These are phyloP conservation scores for Drosophila histrio DNA, from an alignment of 2,888 invertebrate species.

Conservation along the genomic window DNA sequence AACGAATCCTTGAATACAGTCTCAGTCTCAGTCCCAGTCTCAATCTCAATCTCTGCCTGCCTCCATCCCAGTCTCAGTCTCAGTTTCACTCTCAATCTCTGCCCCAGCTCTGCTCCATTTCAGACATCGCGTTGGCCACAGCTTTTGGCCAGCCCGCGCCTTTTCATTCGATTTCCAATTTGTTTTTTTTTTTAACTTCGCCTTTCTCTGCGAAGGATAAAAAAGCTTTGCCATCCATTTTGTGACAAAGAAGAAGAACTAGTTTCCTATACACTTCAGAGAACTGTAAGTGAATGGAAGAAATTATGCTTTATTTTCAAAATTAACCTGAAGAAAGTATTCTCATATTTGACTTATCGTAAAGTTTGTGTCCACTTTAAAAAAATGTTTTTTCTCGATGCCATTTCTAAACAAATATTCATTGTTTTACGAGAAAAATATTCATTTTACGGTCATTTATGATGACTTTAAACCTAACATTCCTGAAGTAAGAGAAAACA, in stretches of 20 bases:
- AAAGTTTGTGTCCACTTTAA: too few species aligned
- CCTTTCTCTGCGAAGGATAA: neutral
- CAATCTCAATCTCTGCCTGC: conserved; percentile 22
- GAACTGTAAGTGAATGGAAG: neutral
- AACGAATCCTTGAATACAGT: conserved; percentile 51
- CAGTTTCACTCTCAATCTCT: neutral
- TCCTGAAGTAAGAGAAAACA: too few species aligned
- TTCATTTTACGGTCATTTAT: too few species aligned
- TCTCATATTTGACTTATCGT: too few species aligned
- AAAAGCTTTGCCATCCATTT: neutral
- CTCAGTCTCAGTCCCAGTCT: conserved; percentile 19
- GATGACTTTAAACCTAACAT: too few species aligned
- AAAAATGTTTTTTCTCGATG: too few species aligned
- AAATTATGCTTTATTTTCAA: too few species aligned
- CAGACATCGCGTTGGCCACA: conserved; percentile 56
- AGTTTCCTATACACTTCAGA: neutral
- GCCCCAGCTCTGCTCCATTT: conserved; percentile 1
- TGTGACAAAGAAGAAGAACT: neutral
- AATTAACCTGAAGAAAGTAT: too few species aligned
- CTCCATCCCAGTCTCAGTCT: neutral
- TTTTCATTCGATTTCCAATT: conserved; percentile 76
- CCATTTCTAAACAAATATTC: too few species aligned
- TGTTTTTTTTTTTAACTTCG: conserved; percentile 33
- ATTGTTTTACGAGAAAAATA: too few species aligned
- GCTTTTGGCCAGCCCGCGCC: conserved; percentile 40